Percentiles rank a stretch among this genome's conserved stretches.
Conservation (phyloP, 1,140 invertebrate species). For the Zaprionus davidi region DNA sequence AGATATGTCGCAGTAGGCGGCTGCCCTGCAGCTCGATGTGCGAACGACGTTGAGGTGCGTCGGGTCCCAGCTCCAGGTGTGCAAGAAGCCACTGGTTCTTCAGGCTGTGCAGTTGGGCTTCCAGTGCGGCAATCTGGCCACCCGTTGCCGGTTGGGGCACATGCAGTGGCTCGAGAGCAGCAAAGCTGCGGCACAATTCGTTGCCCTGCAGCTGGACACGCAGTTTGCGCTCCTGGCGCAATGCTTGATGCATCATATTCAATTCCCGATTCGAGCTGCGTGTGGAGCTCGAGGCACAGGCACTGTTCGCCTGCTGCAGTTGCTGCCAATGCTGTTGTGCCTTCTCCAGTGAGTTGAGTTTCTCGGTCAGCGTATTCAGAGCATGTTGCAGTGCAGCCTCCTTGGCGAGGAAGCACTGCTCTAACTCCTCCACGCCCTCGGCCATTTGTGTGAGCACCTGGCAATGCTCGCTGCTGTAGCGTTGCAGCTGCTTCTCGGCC, state of each 20-base stretch:
- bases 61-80: conserved; percentile 51
- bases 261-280: conserved; percentile 63
- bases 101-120: conserved; percentile 50
- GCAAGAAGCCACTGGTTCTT: conserved; percentile 69
- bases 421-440: conserved; percentile 62
- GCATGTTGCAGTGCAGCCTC: conserved; percentile 58
- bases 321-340: conserved; percentile 60
- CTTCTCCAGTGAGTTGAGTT: conserved; percentile 54
- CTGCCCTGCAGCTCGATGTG: conserved; percentile 60
- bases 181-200: conserved; percentile 48
- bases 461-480: conserved; percentile 92
- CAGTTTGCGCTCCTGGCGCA: conserved; percentile 61
- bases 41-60: conserved; percentile 36
- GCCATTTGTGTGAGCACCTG: conserved; percentile 58
- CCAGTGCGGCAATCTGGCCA: conserved; percentile 35
- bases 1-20: conserved; percentile 72
- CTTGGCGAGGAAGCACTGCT: conserved; percentile 59
- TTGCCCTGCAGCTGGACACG: conserved; percentile 55
- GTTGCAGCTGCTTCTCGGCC: conserved; percentile 95
- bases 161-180: conserved; percentile 63
- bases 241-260: conserved; percentile 62
- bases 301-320: conserved; percentile 56
- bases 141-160: conserved; percentile 50
- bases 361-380: conserved; percentile 52
- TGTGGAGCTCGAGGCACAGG: conserved; percentile 57